Base-by-base conservation (phyloP, 1,140 invertebrate species). In the Ooceraea biroi region DNA sequence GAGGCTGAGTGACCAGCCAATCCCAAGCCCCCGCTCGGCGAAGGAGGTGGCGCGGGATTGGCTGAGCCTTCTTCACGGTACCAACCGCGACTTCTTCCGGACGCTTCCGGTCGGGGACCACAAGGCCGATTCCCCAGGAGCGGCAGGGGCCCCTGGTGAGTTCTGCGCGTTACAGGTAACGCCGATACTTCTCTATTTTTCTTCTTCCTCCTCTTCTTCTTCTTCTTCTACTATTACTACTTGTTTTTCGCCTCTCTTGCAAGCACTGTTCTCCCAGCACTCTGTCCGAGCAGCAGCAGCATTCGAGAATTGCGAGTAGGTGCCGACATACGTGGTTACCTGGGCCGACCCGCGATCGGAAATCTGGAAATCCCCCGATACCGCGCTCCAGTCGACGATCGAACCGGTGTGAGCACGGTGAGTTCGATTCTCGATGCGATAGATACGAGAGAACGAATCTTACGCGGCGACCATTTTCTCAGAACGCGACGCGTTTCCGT, bases 41-140 rank as follows among this genome's bases (percentile, higher is more conserved):
- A 61, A 71, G 69, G 78, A 85, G 73, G 57, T 63, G 60, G 46
- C 57, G 52, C 60, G 87, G 87, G 87, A 89, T 89, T 89, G 87
- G 87, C 72, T 86, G 55, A 76, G 73, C 46, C 84, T 89, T 89
- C 88, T 80, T 73, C 84, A 88, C 66, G 83, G 3, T 88, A 80
- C 77, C 86, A 72, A 72, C 65, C 50, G 73, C 73, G 58, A 73
- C 83, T 88, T 88, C 83, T 88, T 88, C 76, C 83, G 78, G 83
- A 36, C 55, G 84, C 68, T 89, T 89, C 87, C 87, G 87, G 84
- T 74, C 68, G 77, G 52, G n/a, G 58, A 82, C 58, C 19, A 52
- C 73, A 73, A 36, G 71, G 65, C 83, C 68, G 83, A 85, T 88
- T 76, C 69, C 44, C 58, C 46, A 74, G 63, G 69, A 74, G 60